Percentiles rank a stretch among this genome's conserved stretches.
Evolutionary conservation across 2,888 invertebrate species (phyloP).

Genomic region (Dasysyrphus tricinctus): DNA sequence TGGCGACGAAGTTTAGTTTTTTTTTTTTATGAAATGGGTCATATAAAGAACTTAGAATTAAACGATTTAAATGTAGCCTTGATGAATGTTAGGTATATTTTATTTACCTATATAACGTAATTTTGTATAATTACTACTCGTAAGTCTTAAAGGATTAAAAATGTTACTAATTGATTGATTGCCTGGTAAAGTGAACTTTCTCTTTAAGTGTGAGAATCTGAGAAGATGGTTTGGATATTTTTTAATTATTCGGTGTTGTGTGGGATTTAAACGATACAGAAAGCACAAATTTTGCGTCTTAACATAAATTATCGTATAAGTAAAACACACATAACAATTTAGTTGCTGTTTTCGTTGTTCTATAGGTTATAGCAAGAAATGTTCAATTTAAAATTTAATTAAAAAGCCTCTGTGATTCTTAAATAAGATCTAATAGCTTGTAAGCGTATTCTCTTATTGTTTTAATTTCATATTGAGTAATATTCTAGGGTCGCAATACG

Average conservation of each 20-base stretch:
- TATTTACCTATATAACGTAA: not conserved
- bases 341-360: no score
- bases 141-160: not conserved
- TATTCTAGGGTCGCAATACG: no score
- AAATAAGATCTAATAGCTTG: no score
- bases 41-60: not conserved
- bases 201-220: not conserved
- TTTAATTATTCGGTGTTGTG: not conserved
- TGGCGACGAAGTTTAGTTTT: not conserved
- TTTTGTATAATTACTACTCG: not conserved
- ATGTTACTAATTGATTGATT: not conserved
- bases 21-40: not conserved
- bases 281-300: no score
- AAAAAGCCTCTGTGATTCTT: no score
- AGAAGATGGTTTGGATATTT: not conserved
- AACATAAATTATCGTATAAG: not conserved
- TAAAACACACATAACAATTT: not conserved
- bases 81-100: not conserved
- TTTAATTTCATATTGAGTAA: no score
- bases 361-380: no score
- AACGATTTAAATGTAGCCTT: slow-evolving; percentile 6
- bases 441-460: no score
- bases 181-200: not conserved
- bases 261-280: not conserved
- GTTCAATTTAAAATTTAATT: no score